A percentile compares a stretch with the other conserved stretches of the same genome.
Evolutionary conservation across 2,797 vertebrate species (phyloP).

Genomic region (Phrynocephalus forsythii): DNA sequence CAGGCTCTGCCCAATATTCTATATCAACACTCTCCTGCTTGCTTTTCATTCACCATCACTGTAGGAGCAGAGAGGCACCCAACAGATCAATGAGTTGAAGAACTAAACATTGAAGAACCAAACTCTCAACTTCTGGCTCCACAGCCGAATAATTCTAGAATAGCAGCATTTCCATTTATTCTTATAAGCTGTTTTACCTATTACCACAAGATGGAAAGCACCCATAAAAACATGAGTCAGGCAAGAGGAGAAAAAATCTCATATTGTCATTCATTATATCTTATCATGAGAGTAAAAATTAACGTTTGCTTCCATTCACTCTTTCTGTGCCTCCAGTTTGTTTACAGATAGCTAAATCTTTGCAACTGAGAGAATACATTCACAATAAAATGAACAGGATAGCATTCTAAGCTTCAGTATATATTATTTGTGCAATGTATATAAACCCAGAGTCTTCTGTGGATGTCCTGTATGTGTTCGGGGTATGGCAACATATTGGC

Average conservation of each 20-base stretch:
- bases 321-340: background rate
- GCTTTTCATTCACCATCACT: background rate
- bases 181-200: too few species aligned
- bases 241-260: background rate
- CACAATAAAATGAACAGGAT: background rate
- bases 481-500: background rate
- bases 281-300: background rate
- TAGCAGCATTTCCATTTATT: background rate
- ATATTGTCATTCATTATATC: too few species aligned
- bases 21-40: background rate
- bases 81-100: too few species aligned
- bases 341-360: background rate
- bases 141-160: background rate
- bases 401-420: background rate
- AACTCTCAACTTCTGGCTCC: too few species aligned
- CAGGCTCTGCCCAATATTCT: background rate
- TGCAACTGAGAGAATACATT: accelerated
- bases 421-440: background rate
- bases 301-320: background rate
- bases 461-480: background rate
- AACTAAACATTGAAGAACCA: too few species aligned
- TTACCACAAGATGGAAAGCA: background rate
- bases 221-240: background rate
- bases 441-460: accelerated
- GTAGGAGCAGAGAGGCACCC: too few species aligned